These are phyloP conservation scores for Accipiter cooperii DNA, from an alignment of 2,113 vertebrate genomes.

Conservation along the genomic window DNA sequence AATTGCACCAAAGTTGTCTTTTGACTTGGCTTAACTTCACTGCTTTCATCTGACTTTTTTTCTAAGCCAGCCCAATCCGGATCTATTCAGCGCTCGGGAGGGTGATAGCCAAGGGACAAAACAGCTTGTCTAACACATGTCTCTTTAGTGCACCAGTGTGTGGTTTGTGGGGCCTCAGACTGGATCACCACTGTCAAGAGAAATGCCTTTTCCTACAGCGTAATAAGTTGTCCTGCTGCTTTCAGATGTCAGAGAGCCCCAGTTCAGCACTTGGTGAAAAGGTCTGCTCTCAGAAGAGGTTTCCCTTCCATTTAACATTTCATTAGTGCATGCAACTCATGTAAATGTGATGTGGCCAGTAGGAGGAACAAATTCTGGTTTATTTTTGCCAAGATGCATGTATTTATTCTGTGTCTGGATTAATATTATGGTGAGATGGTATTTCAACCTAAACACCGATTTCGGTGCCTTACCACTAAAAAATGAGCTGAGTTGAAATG, in stretches of 20 bases:
- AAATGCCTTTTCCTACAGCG: constrained; percentile 55
- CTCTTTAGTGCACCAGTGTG: constrained; percentile 65
- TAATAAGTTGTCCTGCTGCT: constrained; percentile 56
- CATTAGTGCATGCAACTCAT: not conserved
- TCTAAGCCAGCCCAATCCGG: constrained; percentile 70
- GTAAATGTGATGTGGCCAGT: not conserved
- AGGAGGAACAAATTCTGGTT: not conserved
- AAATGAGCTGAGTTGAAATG: constrained; percentile 55
- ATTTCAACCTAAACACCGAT: constrained; percentile 33
- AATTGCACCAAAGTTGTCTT: constrained; percentile 50
- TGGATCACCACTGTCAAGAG: constrained; percentile 64
- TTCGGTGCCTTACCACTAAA: constrained; percentile 40
- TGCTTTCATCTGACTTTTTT: constrained; percentile 69
- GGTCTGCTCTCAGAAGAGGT: constrained; percentile 24
- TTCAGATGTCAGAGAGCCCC: constrained; percentile 60
- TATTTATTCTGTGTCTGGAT: constrained; percentile 35
- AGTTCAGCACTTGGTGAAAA: constrained; percentile 46
- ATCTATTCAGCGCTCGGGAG: constrained; percentile 63
- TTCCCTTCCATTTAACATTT: constrained; percentile 44
- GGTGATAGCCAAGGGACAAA: constrained; percentile 61
- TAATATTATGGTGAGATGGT: constrained; percentile 23
- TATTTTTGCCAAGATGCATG: constrained; percentile 39
- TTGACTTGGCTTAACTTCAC: constrained; percentile 59
- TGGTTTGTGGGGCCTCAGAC: constrained; percentile 53
- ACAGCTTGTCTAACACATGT: constrained; percentile 71